Evolutionary conservation across 2,797 vertebrate species (phyloP).

Genomic region (Enteromius anoplus): DNA sequence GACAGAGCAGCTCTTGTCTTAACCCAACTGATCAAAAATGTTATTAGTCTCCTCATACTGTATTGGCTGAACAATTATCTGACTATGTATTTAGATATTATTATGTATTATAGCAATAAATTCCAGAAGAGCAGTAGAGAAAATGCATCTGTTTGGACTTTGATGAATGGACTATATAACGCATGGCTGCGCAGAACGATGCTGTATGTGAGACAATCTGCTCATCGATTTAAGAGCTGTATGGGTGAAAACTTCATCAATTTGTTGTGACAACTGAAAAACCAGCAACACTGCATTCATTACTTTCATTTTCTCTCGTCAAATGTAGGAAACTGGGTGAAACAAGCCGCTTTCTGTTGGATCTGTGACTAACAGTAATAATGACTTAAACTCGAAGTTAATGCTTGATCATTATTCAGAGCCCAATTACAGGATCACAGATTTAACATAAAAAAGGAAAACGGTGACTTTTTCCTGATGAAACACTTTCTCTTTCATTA

Average conservation of each 20-base stretch:
- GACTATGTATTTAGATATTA: too few species aligned
- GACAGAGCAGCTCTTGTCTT: background rate
- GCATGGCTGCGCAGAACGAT: background rate
- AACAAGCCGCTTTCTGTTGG: background rate
- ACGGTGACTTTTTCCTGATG: background rate
- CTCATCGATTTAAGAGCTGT: background rate
- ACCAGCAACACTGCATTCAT: background rate
- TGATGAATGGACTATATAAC: background rate
- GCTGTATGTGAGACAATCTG: background rate
- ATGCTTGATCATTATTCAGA: background rate
- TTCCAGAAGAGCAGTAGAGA: background rate
- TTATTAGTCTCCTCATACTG: too few species aligned
- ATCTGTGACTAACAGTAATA: background rate
- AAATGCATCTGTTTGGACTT: background rate
- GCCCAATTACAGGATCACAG: background rate
- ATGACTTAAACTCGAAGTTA: background rate
- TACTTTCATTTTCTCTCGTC: background rate
- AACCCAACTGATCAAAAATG: background rate
- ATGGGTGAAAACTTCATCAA: background rate
- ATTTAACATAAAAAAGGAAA: background rate
- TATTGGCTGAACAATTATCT: too few species aligned
- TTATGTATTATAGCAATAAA: background rate
- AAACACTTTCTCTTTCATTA: slow-evolving; percentile 3
- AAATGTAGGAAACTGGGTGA: background rate
- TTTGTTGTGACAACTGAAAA: background rate